Evolutionary conservation across 1,140 invertebrate species (phyloP), one percentile per base, ranked within the genome.

Genomic region (Eriosoma lanigerum): DNA sequence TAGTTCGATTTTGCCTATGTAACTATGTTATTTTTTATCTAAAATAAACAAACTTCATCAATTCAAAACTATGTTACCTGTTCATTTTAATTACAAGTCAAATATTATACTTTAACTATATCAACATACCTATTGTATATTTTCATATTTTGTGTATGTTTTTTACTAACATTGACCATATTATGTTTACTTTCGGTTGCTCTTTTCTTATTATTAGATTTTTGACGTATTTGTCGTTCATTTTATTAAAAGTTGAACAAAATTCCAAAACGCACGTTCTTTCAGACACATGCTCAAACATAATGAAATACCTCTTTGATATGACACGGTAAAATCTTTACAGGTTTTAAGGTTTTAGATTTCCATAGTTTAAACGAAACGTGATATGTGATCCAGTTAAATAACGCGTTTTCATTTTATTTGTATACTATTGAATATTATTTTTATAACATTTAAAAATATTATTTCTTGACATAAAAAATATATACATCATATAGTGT

Each of bases 271-370:
- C 21, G 15, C 13, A 48, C 38, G 66, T 48, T 68, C 21, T 21
- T 48, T 5, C 44, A 68, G 13, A 46, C 38, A 68, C 38, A 48
- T 68, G 15, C 12, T 26, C 66, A 48, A 48, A 68, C 44, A 24
- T 68, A 68, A 68, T 68, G 66, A 68, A 68, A 68, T 68, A 68
- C 66, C 66, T 68, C 48, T 68, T 68, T 48, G 21, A 68, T 68
- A 68, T 26, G 66, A 24, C 13, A 48, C 66, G 44, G n/a, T 17
- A 1, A 46, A 68, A 68, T 68, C 66, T 68, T 48, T 26, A 68
- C n/a, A 17, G 66, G 15, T 68, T 24, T 24, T 46, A 68, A 24
- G 21, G 44, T 24, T 26, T 68, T 68, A 48, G 66, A 68, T 68
- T 48, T 68, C 44, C 21, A 62, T 32, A 24, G 17, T n/a, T n/a